Percentiles rank a stretch among this genome's conserved stretches.
Evolutionary conservation across 2,113 vertebrate genomes (phyloP).

Genomic region (Phylloscopus trochilus): DNA sequence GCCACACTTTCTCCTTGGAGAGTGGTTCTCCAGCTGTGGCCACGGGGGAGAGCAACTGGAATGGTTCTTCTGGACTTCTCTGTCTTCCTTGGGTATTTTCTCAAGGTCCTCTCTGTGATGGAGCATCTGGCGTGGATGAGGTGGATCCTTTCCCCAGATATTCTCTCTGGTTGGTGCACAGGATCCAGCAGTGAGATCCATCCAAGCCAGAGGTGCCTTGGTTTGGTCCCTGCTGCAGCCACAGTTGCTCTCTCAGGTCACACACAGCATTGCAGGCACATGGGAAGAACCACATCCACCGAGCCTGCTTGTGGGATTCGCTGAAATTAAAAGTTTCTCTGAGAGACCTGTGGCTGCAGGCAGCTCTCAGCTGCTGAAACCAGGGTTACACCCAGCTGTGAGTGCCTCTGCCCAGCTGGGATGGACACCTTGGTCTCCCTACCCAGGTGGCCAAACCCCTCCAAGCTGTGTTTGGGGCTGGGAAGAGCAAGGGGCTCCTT

Average conservation of each 20-base stretch:
- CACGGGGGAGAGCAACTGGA: not conserved
- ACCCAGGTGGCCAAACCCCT: not conserved
- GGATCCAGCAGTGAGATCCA: not conserved
- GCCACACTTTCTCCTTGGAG: not conserved
- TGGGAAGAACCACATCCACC: not conserved
- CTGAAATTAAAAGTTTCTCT: not conserved
- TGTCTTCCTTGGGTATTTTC: not conserved
- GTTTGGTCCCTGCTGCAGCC: not conserved
- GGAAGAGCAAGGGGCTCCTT: not conserved
- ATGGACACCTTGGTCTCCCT: not conserved
- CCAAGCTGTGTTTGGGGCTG: not conserved
- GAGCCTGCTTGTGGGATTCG: not conserved
- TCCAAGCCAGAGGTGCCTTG: not conserved
- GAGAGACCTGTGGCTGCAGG: not conserved
- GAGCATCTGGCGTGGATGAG: not conserved
- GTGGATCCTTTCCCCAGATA: not conserved
- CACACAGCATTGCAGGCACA: not conserved
- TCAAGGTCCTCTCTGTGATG: not conserved
- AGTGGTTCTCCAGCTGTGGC: not conserved
- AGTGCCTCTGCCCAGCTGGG: not conserved
- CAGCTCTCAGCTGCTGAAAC: constrained; percentile 28
- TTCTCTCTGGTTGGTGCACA: not conserved
- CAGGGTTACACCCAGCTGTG: not conserved
- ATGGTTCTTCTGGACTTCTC: not conserved
- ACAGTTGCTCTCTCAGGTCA: not conserved